Percentiles rank a stretch among this genome's conserved stretches.
These are phyloP conservation scores for Hermodice carunculata DNA, from an alignment of 2,888 invertebrate species.

Conservation along the genomic window DNA sequence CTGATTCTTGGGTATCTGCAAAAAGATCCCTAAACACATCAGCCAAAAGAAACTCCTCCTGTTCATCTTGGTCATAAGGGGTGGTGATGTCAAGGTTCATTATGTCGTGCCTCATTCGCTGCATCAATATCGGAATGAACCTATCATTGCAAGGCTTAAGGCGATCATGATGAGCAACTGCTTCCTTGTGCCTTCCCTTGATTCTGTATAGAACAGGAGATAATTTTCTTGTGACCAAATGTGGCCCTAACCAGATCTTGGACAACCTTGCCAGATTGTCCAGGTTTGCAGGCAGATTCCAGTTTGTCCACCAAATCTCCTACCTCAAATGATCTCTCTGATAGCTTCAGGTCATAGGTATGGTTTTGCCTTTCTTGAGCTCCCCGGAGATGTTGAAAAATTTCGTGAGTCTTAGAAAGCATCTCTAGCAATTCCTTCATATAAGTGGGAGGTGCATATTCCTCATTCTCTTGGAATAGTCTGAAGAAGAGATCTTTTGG, in stretches of 20 bases:
- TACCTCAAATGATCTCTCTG: too few relatives aligned
- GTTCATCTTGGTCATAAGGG: too few relatives aligned
- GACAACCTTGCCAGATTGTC: neutral
- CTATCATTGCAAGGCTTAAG: neutral
- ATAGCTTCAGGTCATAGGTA: neutral
- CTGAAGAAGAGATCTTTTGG: too few relatives aligned
- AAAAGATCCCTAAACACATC: too few relatives aligned
- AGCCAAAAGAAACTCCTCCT: too few relatives aligned
- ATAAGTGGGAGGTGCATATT: neutral
- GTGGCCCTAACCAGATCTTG: neutral
- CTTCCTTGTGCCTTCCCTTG: neutral
- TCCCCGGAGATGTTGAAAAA: neutral
- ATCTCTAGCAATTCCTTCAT: neutral
- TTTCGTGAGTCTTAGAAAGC: neutral
- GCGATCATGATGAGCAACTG: constrained; percentile 4
- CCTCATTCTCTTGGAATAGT: neutral
- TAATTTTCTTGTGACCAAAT: neutral
- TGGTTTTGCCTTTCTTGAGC: neutral
- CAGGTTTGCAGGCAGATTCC: too few relatives aligned
- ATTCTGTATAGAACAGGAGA: neutral
- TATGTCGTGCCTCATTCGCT: neutral
- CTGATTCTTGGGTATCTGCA: too few relatives aligned
- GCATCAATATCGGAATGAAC: neutral
- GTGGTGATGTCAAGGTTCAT: neutral
- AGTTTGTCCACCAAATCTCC: too few relatives aligned